Percentiles rank a stretch among this genome's conserved stretches.
Conservation (phyloP, 2,113 vertebrate species). For the Atherinomorus stipes region DNA sequence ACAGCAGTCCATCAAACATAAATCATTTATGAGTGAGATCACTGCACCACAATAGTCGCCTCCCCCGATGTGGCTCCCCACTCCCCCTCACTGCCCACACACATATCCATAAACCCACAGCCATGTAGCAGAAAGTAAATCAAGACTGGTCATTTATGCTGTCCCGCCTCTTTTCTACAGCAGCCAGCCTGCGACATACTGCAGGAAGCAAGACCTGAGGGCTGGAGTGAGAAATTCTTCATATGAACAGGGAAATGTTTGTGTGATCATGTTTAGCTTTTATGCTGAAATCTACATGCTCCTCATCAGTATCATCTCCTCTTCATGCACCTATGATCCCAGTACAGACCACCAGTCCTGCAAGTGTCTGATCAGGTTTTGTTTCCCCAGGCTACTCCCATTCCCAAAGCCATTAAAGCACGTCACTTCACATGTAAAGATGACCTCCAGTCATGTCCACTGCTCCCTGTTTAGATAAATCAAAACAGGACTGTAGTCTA, state of each 20-base stretch:
- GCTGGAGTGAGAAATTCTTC: neutral
- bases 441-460: conserved; percentile 49
- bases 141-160: conserved; percentile 23
- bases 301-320: neutral
- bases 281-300: neutral
- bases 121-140: conserved; percentile 36
- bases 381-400: conserved; percentile 53
- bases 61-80: conserved; percentile 5
- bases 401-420: conserved; percentile 65
- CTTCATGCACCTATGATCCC: neutral
- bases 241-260: neutral
- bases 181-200: conserved; percentile 3
- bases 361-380: conserved; percentile 49
- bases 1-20: conserved; percentile 62
- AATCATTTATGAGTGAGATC: conserved; percentile 78
- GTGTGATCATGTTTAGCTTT: neutral
- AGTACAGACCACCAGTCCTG: neutral
- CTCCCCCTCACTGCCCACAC: conserved; percentile 11
- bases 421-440: conserved; percentile 60
- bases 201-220: conserved; percentile 12
- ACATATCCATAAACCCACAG: conserved; percentile 47
- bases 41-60: conserved; percentile 65
- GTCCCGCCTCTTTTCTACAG: conserved; percentile 11
- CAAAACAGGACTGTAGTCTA: conserved; percentile 29
- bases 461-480: conserved; percentile 44